These are phyloP conservation scores for Casuarius casuarius DNA, from an alignment of 2,113 vertebrate genomes.

Conservation along the genomic window DNA sequence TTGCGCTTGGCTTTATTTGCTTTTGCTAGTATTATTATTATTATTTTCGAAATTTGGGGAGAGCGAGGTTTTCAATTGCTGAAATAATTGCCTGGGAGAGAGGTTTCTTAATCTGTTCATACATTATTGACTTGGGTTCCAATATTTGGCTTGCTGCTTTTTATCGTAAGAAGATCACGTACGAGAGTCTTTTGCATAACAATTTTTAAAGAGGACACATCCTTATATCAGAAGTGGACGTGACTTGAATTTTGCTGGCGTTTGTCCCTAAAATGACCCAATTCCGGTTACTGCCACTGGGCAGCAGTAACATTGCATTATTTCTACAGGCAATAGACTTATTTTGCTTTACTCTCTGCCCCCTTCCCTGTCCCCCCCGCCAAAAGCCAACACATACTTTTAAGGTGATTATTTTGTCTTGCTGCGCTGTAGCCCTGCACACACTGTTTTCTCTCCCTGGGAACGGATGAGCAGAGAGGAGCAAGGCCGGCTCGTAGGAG, in stretches of 20 bases:
- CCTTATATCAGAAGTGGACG: constrained; percentile 45
- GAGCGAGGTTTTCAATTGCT: constrained; percentile 35
- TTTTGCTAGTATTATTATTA: constrained; percentile 35
- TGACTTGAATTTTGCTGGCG: constrained; percentile 57
- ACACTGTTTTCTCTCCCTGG: background rate
- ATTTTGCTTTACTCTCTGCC: constrained; percentile 31
- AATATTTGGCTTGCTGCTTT: constrained; percentile 72
- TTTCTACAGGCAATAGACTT: constrained; percentile 53
- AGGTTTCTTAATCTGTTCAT: constrained; percentile 71
- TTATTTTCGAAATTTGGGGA: constrained; percentile 19
- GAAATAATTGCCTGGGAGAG: constrained; percentile 68
- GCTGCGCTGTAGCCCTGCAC: constrained; percentile 11
- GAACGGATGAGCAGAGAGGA: background rate
- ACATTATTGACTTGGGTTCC: constrained; percentile 70
- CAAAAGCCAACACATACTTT: background rate
- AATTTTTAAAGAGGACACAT: constrained; percentile 71
- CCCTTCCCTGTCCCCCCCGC: background rate
- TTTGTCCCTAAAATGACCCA: constrained; percentile 53
- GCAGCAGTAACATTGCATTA: constrained; percentile 72
- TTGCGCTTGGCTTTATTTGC: background rate
- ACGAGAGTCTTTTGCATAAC: constrained; percentile 73
- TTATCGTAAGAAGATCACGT: constrained; percentile 66
- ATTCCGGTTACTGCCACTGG: constrained; percentile 72
- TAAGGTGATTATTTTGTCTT: constrained; percentile 52
- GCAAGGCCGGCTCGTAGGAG: background rate